Conservation (phyloP, 2,113 vertebrate species). For the Anarhynchus alexandrinus region DNA sequence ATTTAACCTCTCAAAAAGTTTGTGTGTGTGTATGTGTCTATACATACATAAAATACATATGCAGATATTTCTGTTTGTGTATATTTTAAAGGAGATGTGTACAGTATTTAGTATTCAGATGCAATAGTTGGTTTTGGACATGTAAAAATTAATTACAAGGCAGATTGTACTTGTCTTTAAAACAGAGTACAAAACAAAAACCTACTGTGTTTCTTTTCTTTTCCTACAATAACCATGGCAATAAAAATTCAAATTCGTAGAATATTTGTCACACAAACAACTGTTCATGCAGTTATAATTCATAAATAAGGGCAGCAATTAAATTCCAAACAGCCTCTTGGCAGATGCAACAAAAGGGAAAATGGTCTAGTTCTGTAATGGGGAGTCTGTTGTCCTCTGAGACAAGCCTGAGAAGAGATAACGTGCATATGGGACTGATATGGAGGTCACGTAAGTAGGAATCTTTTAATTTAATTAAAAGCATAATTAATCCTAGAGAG, state of each 20-base stretch:
- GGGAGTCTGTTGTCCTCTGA: neutral
- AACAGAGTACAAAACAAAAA: neutral
- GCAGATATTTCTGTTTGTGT: neutral
- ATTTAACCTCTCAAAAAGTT: neutral
- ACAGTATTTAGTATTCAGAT: neutral
- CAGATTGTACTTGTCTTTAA: slow-evolving; percentile 6
- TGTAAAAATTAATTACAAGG: neutral
- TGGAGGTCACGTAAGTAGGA: slow-evolving; percentile 46
- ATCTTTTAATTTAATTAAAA: slow-evolving; percentile 72
- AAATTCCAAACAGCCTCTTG: slow-evolving; percentile 51
- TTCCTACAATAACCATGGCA: neutral
- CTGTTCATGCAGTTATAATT: slow-evolving; percentile 40
- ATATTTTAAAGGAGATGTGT: neutral
- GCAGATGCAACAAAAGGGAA: slow-evolving; percentile 49
- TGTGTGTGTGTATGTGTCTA: neutral
- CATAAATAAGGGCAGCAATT: slow-evolving; percentile 53
- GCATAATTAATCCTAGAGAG: slow-evolving; percentile 50
- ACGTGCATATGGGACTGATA: slow-evolving; percentile 38
- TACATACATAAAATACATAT: neutral
- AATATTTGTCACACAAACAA: slow-evolving; percentile 42
- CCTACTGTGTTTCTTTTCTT: neutral
- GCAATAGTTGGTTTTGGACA: neutral
- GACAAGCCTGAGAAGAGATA: slow-evolving; percentile 38
- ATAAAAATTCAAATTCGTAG: slow-evolving; percentile 45
- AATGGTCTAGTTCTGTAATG: slow-evolving; percentile 36